Evolutionary conservation across 2,888 invertebrate genomes (phyloP).

Genomic region (Pollenia griseotomentosa): DNA sequence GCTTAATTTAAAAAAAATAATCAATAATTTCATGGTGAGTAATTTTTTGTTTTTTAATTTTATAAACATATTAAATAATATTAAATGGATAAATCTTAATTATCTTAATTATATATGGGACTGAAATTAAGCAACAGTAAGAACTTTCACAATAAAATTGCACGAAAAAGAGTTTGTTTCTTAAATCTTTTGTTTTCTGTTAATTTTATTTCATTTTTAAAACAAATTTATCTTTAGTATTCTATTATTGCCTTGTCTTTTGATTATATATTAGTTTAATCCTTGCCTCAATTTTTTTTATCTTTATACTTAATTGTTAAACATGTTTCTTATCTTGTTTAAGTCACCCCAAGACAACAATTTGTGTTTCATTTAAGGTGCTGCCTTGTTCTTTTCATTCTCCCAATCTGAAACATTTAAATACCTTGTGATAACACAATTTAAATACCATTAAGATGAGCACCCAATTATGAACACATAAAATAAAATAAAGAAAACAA

Average conservation of each 20-base stretch:
- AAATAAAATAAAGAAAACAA: slow-evolving; percentile 26
- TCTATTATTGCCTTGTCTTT: not conserved
- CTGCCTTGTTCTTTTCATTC: slow-evolving; percentile 1
- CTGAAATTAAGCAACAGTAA: not conserved
- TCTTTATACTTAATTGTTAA: slow-evolving; percentile 65
- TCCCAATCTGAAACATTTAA: slow-evolving; percentile 79
- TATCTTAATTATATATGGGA: not conserved
- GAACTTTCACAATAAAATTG: slow-evolving; percentile 2
- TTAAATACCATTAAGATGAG: slow-evolving; percentile 83
- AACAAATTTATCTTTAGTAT: not conserved
- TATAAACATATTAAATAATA: not conserved
- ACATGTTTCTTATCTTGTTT: slow-evolving; percentile 74
- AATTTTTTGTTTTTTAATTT: slow-evolving; percentile 40
- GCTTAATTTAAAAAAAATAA: slow-evolving; percentile 14
- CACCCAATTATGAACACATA: slow-evolving; percentile 80
- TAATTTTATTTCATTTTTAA: not conserved
- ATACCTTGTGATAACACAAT: slow-evolving; percentile 83
- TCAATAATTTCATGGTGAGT: slow-evolving; percentile 52
- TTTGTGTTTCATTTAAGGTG: slow-evolving; percentile 28
- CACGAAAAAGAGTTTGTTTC: slow-evolving; percentile 11
- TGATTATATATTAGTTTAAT: slow-evolving; percentile 35
- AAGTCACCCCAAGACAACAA: slow-evolving; percentile 61
- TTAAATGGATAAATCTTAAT: not conserved
- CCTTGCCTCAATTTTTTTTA: slow-evolving; percentile 49
- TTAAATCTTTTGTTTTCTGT: slow-evolving; percentile 51